A percentile compares a stretch with the other conserved stretches of the same genome.
Conservation (phyloP, 2,113 vertebrate species). For the Pardalotus punctatus region DNA sequence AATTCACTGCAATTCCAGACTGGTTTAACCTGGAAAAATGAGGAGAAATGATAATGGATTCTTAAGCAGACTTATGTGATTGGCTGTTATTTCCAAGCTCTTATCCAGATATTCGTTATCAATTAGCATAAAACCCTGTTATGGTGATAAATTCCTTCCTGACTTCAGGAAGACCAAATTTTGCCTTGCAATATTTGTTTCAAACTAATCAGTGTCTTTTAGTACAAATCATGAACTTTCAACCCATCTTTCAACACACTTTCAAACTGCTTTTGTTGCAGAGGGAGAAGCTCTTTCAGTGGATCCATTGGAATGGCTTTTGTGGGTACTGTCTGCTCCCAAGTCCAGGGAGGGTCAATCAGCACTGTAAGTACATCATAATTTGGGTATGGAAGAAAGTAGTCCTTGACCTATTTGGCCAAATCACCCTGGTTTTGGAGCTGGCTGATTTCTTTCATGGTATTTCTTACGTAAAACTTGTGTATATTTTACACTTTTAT, state of each 20-base stretch:
- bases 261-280: constrained; percentile 45
- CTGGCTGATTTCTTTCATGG: not conserved
- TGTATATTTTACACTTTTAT: not conserved
- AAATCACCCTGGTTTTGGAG: not conserved
- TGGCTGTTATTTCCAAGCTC: not conserved
- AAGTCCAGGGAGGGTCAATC: constrained; percentile 75
- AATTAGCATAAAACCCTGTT: not conserved
- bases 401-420: not conserved
- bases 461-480: not conserved
- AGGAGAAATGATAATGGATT: not conserved
- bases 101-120: not conserved
- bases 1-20: not conserved
- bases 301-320: constrained; percentile 84
- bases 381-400: not conserved
- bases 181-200: not conserved
- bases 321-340: constrained; percentile 80
- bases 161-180: not conserved
- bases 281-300: constrained; percentile 67
- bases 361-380: constrained; percentile 75
- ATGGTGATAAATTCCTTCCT: not conserved
- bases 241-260: not conserved
- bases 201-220: not conserved
- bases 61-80: not conserved
- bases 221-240: not conserved
- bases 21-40: not conserved